A percentile compares a stretch with the other conserved stretches of the same genome.
phyloP scores from a whole-genome alignment of 2,113 vertebrate genomes.

The Camelus dromedarius region DNA sequence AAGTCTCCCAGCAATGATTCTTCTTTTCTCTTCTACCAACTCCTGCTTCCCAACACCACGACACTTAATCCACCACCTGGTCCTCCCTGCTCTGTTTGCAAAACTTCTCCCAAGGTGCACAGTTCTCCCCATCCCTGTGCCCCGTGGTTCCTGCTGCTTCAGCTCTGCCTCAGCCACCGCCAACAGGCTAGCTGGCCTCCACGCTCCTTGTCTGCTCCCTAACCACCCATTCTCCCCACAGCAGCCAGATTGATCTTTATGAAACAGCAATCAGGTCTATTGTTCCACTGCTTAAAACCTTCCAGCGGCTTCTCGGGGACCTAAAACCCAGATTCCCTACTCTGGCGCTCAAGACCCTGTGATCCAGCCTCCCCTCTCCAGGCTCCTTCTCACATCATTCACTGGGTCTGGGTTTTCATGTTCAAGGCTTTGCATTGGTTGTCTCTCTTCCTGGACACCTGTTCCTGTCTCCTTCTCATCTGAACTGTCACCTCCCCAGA shows the following conservation, averaged over 20 bases:
- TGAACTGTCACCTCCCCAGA: neutral
- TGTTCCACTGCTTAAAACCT: neutral
- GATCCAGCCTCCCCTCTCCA: neutral
- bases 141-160: too few species aligned
- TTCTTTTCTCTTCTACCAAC: neutral
- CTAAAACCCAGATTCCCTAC: neutral
- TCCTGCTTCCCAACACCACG: neutral
- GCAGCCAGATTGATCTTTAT: neutral
- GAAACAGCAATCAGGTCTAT: neutral
- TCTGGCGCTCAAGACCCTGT: neutral
- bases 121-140: neutral
- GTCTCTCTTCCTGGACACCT: neutral
- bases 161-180: neutral
- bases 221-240: too few species aligned
- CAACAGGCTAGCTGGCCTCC: neutral
- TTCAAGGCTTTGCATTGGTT: neutral
- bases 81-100: neutral
- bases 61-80: neutral
- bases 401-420: neutral
- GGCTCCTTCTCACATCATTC: accelerated
- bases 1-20: neutral
- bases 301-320: neutral
- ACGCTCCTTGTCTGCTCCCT: neutral
- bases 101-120: accelerated
- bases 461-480: neutral